Evolutionary conservation across 1,140 invertebrate genomes (phyloP).

Genomic region (Pseudobourletiella spinata): DNA sequence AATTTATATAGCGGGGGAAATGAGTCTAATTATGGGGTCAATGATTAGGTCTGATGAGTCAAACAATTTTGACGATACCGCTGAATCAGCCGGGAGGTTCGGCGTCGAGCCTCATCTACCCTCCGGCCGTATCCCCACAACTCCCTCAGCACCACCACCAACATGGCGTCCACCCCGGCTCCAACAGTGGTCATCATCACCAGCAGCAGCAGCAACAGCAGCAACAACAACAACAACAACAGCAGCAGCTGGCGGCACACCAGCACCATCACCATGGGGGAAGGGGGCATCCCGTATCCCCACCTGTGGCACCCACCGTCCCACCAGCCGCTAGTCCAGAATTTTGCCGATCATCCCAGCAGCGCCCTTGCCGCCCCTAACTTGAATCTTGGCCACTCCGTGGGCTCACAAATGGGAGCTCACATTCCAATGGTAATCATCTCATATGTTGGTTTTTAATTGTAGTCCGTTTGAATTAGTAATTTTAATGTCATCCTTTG

Average conservation of each 20-base stretch:
- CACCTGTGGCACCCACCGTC: conserved; percentile 23
- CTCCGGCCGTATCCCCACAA: conserved; percentile 58
- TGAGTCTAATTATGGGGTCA: too few species aligned
- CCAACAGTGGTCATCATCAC: conserved; percentile 2
- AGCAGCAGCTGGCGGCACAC: conserved; percentile 2
- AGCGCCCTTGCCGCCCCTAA: conserved; percentile 13
- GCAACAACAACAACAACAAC: too few species aligned
- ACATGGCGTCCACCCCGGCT: not conserved
- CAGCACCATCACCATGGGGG: conserved; percentile 23
- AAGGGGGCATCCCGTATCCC: conserved; percentile 23
- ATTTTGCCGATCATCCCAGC: conserved; percentile 19
- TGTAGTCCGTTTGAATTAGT: too few species aligned
- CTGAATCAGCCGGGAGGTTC: conserved; percentile 69
- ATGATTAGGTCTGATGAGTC: conserved; percentile 83
- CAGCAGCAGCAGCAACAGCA: too few species aligned
- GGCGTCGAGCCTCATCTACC: conserved; percentile 74
- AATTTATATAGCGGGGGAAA: too few species aligned
- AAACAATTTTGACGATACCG: conserved; percentile 88
- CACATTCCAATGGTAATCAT: conserved; percentile 33
- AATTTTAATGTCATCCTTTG: too few species aligned
- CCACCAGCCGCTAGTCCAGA: conserved; percentile 22
- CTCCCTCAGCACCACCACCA: not conserved
- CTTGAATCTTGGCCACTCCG: conserved; percentile 30
- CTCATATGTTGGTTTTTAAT: too few species aligned
- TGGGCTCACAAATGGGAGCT: conserved; percentile 36